Base-by-base conservation (phyloP, 2,888 invertebrate species). In the Clanis bilineata region DNA sequence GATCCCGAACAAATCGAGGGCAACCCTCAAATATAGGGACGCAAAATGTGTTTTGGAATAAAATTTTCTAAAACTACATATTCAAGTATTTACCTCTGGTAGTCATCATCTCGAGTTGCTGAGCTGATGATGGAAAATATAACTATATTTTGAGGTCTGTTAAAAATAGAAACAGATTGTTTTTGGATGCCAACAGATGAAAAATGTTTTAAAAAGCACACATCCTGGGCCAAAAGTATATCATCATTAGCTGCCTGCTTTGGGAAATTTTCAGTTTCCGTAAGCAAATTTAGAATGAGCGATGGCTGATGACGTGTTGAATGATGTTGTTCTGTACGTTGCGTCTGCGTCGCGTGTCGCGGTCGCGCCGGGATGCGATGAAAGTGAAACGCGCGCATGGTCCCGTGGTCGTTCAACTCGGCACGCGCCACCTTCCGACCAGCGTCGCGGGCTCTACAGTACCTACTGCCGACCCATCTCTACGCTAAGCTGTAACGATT, bases 351-450 rank as follows among this genome's bases (percentile, higher is more conserved):
- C 32, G 32, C 32, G 32, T n/a, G 58, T 15, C 66, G 66, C 71
- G 68, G 71, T 68, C 65, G 64, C 62, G 69, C 68, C 80, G 79
- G 79, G 81, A 79, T 81, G 74, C 77, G 78, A 84, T 84, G 91
- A 91, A 91, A 92, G 91, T 91, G 91, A 91, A 91, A 89, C 77
- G 80, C 76, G 79, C 81, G 81, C 83, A 79, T 81, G 79, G 78
- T 77, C 74, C 66, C 77, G 74, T 90, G 91, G 91, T 92, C 91
- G 88, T 91, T 92, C 90, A 91, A 91, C 91, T 82, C 90, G 89
- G 91, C 91, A 91, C 91, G 91, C 91, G 90, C 86, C 86, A 80
- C 79, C 82, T 79, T 82, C 82, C 80, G 80, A 75, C 68, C 67
- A 64, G 32, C 32, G 28, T 0, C 51, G 32, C 15, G 18, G 51